phyloP scores from a whole-genome alignment of 2,888 invertebrate species.

The Troides helena region DNA sequence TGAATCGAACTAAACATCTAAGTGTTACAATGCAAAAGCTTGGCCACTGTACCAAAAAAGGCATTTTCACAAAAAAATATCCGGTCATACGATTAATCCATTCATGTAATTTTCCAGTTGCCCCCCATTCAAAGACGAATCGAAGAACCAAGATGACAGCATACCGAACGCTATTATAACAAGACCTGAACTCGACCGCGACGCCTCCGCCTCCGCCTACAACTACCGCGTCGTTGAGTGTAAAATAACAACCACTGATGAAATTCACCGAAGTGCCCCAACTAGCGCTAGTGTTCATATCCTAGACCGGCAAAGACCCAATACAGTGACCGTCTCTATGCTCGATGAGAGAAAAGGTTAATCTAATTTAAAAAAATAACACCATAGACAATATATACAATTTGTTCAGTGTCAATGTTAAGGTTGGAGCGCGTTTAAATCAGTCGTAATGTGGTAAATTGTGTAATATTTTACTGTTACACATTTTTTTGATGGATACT shows the following conservation, averaged over 20 bases:
- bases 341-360: constrained; percentile 80
- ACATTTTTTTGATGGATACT: constrained; percentile 24
- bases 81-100: no score
- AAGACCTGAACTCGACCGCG: constrained; percentile 69
- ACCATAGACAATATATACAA: constrained; percentile 26
- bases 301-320: constrained; percentile 57
- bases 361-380: constrained; percentile 32
- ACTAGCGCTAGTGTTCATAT: constrained; percentile 44
- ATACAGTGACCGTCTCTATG: constrained; percentile 81
- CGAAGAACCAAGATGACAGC: constrained; percentile 56
- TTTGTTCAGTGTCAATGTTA: constrained; percentile 32
- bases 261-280: constrained; percentile 53
- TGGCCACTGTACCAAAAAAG: no score
- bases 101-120: constrained; percentile 49
- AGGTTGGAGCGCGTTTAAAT: constrained; percentile 17
- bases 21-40: no score
- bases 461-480: constrained; percentile 13
- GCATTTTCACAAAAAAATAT: no score
- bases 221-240: constrained; percentile 75
- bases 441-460: constrained; percentile 10
- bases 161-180: constrained; percentile 65
- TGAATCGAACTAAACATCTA: no score
- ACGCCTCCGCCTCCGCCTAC: constrained; percentile 64
- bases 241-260: constrained; percentile 71
- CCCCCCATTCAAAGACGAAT: constrained; percentile 70